Base-by-base conservation (phyloP, 30 jellyfish, hydroid and myxozoan genomes). In the Haliclystus octoradiatus region DNA sequence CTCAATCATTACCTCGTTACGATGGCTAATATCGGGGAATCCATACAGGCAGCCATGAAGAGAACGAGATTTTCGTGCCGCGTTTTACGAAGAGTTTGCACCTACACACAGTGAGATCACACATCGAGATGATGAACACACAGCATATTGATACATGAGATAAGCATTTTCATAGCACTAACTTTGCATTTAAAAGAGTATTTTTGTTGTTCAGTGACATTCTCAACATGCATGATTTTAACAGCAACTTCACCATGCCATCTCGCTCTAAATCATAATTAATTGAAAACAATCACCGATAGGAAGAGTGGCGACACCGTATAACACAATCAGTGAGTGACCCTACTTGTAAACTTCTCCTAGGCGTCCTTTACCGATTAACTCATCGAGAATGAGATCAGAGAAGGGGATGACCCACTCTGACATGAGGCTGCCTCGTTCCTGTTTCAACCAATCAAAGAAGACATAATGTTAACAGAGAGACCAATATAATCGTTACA, bases 11-110 rank as follows among this genome's bases (percentile, higher is more conserved):
- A 80, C 93, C 93, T 80, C 33, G 93, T 80, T 19, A 85, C 96
- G 32, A 85, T 85, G 25, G 96, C 96, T 28, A 85, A 31, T 2
- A 93, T 85, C 5, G 96, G 93, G 1, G 96, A 90, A 40, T 85
- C 92, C 96, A 85, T 85, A 61, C 96, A 85, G 13, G 96, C 96
- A 0, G 93, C 96, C 96, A 85, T 85, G 67, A 85, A 85, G 22
- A 85, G 84, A 31, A 77, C 71, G 15, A 85, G 75, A n/a, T n/a
- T n/a, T n/a, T n/a, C n/a, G n/a, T 46, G n/a, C 60, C 19, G n/a
- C 12, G 12, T 46, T 46, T 46, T 46, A 46, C 60, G 60, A 46
- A 7, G n/a, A 46, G 60, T 46, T 46, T 19, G n/a, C 19, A 46
- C 19, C 60, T 46, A 7, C 12, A 46, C 60, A n/a, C n/a, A n/a